Evolutionary conservation across 2,888 invertebrate species (phyloP).

Genomic region (Andrena bucephala): DNA sequence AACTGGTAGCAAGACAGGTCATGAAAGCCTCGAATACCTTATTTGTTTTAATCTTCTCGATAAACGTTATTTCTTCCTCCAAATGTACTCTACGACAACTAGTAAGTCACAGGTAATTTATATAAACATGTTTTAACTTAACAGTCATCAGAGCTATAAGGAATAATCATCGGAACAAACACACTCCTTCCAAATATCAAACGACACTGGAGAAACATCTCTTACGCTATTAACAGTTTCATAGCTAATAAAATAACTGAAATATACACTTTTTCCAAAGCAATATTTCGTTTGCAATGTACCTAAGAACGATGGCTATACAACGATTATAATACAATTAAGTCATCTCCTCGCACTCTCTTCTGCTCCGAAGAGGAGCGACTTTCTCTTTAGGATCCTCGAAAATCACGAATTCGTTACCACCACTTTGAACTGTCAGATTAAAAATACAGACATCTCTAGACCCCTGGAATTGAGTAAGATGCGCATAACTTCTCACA

Average conservation of each 20-base stretch:
- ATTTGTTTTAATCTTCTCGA: not conserved
- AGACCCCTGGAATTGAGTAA: slow-evolving; percentile 8
- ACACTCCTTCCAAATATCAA: slow-evolving; percentile 14
- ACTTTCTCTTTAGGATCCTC: slow-evolving; percentile 47
- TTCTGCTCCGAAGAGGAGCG: slow-evolving; percentile 56
- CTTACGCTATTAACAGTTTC: slow-evolving; percentile 51
- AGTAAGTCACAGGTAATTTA: slow-evolving; percentile 23
- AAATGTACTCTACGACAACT: not conserved
- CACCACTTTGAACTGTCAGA: not conserved
- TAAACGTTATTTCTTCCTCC: not conserved
- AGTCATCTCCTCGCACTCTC: slow-evolving; percentile 51
- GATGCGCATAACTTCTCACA: slow-evolving; percentile 15
- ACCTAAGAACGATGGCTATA: slow-evolving; percentile 59
- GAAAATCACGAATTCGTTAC: slow-evolving; percentile 16
- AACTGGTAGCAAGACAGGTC: too few species aligned
- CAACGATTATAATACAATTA: slow-evolving; percentile 68
- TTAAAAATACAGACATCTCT: slow-evolving; percentile 21
- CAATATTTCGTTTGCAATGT: slow-evolving; percentile 52
- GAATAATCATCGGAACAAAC: slow-evolving; percentile 29
- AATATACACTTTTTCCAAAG: slow-evolving; percentile 52
- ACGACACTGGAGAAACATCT: slow-evolving; percentile 36
- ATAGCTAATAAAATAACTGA: slow-evolving; percentile 60
- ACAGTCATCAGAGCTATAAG: slow-evolving; percentile 9
- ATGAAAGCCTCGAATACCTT: too few species aligned
- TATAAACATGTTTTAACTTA: slow-evolving; percentile 17